These are phyloP conservation scores for Australoheros scitulus DNA, from an alignment of 2,113 vertebrate species.

Conservation along the genomic window DNA sequence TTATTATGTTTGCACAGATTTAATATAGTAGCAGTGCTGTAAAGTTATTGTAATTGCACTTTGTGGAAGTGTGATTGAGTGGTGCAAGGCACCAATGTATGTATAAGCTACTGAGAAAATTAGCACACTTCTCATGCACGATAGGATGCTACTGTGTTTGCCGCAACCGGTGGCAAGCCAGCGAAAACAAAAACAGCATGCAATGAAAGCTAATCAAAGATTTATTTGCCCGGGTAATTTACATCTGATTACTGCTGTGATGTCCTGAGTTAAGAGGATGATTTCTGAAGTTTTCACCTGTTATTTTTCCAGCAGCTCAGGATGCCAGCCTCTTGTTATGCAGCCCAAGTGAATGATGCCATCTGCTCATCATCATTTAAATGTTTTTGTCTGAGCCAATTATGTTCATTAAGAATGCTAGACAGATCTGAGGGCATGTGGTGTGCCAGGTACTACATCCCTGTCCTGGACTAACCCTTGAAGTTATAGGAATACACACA, in stretches of 20 bases:
- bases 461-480: conserved; percentile 47
- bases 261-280: conserved; percentile 57
- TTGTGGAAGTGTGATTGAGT: neutral
- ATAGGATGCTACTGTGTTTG: conserved; percentile 34
- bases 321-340: conserved; percentile 54
- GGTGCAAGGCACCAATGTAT: neutral
- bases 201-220: conserved; percentile 62
- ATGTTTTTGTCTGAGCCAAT: conserved; percentile 72
- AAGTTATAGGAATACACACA: neutral
- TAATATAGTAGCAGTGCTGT: neutral
- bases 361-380: conserved; percentile 79
- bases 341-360: conserved; percentile 59
- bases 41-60: neutral
- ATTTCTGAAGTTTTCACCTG: conserved; percentile 64
- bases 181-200: conserved; percentile 50
- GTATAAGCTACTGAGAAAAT: conserved; percentile 21
- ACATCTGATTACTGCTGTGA: conserved; percentile 61
- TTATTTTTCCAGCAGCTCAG: conserved; percentile 48
- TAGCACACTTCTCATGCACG: conserved; percentile 19
- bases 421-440: conserved; percentile 52
- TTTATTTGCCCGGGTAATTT: conserved; percentile 64
- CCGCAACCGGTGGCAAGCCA: conserved; percentile 21
- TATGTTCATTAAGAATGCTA: conserved; percentile 66
- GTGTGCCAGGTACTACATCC: conserved; percentile 20
- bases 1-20: conserved; percentile 42